A percentile compares a stretch with the other conserved stretches of the same genome.
These are phyloP conservation scores for Ginglymostoma cirratum DNA, from an alignment of 2,113 vertebrate genomes.

Conservation along the genomic window DNA sequence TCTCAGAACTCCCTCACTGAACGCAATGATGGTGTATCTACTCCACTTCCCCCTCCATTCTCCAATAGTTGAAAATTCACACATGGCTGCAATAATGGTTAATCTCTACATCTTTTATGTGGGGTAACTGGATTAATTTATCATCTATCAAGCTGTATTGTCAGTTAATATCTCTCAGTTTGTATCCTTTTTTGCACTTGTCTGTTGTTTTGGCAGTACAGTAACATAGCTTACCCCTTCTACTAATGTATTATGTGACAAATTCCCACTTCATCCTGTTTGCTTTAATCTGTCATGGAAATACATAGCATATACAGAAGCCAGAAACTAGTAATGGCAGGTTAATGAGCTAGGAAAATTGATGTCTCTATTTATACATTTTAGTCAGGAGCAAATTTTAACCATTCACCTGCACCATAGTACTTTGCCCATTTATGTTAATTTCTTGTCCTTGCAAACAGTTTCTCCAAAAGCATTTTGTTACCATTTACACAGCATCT, in stretches of 20 bases:
- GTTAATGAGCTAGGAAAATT: not conserved
- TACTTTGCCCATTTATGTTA: not conserved
- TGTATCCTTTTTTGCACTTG: not conserved
- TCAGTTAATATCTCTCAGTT: not conserved
- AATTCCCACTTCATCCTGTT: not conserved
- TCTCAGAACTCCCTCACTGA: too few relatives aligned
- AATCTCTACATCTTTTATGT: not conserved
- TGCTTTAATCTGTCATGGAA: not conserved
- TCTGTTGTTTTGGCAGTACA: not conserved
- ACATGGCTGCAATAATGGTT: not conserved
- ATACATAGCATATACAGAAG: not conserved
- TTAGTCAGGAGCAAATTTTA: not conserved
- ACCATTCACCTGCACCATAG: not conserved
- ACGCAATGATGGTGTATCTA: too few relatives aligned
- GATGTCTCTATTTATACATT: not conserved
- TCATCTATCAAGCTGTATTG: not conserved
- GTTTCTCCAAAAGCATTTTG: not conserved
- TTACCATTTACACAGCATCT: not conserved
- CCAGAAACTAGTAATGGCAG: not conserved
- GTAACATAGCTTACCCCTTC: not conserved
- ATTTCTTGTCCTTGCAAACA: not conserved
- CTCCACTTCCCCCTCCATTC: too few relatives aligned
- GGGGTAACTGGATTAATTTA: not conserved
- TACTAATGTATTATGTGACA: not conserved
- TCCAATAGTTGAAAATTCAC: not conserved